phyloP scores from a whole-genome alignment of 2,888 invertebrate species.

The Eumacrocentrus americanus region DNA sequence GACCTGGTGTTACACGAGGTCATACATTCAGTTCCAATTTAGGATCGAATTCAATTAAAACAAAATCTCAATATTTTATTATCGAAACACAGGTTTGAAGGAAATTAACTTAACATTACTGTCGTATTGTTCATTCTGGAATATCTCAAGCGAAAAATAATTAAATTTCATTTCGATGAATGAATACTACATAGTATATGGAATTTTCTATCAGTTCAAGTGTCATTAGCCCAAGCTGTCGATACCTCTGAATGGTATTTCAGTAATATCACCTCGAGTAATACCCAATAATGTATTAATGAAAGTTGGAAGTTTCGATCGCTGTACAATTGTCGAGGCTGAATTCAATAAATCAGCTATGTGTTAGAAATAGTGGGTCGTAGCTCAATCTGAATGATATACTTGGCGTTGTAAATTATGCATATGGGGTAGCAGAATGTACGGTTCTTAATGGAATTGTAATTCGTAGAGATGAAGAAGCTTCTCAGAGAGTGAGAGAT shows the following conservation, averaged over 20 bases:
- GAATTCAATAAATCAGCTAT: not conserved
- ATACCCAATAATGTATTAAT: not conserved
- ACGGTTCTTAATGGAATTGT: conserved; percentile 49
- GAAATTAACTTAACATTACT: not conserved
- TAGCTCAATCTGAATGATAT: conserved; percentile 1
- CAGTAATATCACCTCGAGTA: not conserved
- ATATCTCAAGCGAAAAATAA: not conserved
- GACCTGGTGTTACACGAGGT: too few species aligned
- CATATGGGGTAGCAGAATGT: conserved; percentile 25
- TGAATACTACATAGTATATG: too few species aligned
- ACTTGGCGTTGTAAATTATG: not conserved
- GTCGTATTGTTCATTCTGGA: not conserved
- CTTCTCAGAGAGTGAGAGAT: too few species aligned
- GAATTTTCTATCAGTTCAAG: not conserved
- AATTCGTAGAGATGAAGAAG: conserved; percentile 43
- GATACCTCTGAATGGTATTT: not conserved
- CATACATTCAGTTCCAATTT: too few species aligned
- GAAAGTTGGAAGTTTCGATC: not conserved
- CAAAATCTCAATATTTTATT: too few species aligned
- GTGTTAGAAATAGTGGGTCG: not conserved
- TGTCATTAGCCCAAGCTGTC: too few species aligned
- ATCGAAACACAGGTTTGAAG: too few species aligned
- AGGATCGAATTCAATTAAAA: too few species aligned
- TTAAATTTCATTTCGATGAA: not conserved
- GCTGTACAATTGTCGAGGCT: not conserved